These are phyloP conservation scores for Xestobium rufovillosum DNA, from an alignment of 2,888 invertebrate genomes.

Conservation along the genomic window DNA sequence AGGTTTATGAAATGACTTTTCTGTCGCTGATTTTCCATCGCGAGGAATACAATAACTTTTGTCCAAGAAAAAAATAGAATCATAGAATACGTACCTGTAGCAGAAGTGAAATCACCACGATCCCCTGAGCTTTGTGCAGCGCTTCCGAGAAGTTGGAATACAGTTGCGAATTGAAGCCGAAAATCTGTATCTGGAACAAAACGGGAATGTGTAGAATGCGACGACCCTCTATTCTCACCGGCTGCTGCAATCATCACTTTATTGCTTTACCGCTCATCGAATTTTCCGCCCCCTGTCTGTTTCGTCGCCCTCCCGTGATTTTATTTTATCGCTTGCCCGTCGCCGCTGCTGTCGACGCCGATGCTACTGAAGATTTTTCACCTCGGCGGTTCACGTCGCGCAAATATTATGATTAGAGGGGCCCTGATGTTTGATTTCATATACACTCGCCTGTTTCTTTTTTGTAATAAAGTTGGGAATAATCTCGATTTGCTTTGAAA, in stretches of 20 bases:
- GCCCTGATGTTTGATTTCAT: constrained; percentile 39
- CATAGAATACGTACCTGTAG: constrained; percentile 85
- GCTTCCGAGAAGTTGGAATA: constrained; percentile 96
- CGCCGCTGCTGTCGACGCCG: constrained; percentile 6
- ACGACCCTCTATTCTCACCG: constrained; percentile 31
- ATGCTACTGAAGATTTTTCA: constrained; percentile 24
- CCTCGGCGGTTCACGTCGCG: constrained; percentile 34
- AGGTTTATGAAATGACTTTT: no score
- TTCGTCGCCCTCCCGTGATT: constrained; percentile 34
- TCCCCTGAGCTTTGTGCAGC: constrained; percentile 86
- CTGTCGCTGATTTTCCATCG: no score
- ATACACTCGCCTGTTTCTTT: no score
- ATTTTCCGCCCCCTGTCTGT: constrained; percentile 39
- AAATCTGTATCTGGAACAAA: constrained; percentile 88
- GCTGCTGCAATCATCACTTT: constrained; percentile 41
- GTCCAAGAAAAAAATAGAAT: no score
- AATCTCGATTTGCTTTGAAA: no score
- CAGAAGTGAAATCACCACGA: constrained; percentile 88
- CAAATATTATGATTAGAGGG: constrained; percentile 42
- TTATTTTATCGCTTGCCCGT: constrained; percentile 26
- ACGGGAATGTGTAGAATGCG: constrained; percentile 21
- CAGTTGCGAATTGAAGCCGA: constrained; percentile 96
- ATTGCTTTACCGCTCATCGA: constrained; percentile 42
- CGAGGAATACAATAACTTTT: no score
- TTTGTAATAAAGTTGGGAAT: no score